These are phyloP conservation scores for Drosophila aff. DNA, from an alignment of 1,140 invertebrate species.

Conservation along the genomic window DNA sequence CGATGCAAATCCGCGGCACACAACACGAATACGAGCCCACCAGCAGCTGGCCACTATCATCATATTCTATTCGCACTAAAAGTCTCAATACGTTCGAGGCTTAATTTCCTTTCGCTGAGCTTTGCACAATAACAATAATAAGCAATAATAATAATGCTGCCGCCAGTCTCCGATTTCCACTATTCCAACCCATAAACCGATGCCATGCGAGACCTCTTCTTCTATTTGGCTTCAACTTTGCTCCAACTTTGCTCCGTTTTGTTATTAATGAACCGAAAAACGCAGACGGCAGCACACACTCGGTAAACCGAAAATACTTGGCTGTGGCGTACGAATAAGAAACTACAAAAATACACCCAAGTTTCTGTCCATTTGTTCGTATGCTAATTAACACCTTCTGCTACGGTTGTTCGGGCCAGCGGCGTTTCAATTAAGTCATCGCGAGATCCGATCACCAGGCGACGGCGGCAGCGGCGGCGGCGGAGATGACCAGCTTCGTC, in stretches of 20 bases:
- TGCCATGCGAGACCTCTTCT: slow-evolving; percentile 39
- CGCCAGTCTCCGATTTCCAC: slow-evolving; percentile 32
- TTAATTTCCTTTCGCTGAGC: slow-evolving; percentile 58
- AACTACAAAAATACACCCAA: slow-evolving; percentile 34
- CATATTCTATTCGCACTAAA: slow-evolving; percentile 71
- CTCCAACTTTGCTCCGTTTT: slow-evolving; percentile 14
- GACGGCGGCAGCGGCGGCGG: not conserved
- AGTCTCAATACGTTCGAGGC: slow-evolving; percentile 52
- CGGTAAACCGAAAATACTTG: slow-evolving; percentile 26
- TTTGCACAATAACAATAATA: slow-evolving; percentile 49
- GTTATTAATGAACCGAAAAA: slow-evolving; percentile 65
- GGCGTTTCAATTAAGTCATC: slow-evolving; percentile 80
- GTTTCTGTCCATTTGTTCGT: slow-evolving; percentile 62
- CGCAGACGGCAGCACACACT: slow-evolving; percentile 49
- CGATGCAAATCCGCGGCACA: slow-evolving; percentile 53
- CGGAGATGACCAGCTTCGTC: not conserved
- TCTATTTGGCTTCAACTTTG: slow-evolving; percentile 20
- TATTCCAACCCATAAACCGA: slow-evolving; percentile 36
- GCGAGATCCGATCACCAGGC: slow-evolving; percentile 57
- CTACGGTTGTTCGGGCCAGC: slow-evolving; percentile 50
- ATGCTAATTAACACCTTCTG: slow-evolving; percentile 81
- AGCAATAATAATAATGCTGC: not conserved
- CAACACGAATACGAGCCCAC: slow-evolving; percentile 46
- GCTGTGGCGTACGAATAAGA: not conserved
- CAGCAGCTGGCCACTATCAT: slow-evolving; percentile 56